Evolutionary conservation across 2,797 vertebrate species (phyloP).

Genomic region (Orientallactaga sibirica): DNA sequence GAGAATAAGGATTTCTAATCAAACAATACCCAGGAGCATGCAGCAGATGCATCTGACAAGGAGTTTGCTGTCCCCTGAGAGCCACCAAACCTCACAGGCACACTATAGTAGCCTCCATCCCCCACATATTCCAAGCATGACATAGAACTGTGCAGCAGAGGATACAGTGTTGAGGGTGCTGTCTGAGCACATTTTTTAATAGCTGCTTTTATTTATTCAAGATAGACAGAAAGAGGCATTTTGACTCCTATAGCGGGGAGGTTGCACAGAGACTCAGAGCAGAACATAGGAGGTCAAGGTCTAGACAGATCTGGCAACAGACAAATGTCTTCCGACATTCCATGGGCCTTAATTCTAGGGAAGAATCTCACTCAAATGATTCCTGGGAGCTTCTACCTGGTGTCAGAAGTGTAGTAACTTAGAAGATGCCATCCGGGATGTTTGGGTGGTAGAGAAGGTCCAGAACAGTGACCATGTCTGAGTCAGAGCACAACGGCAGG

Average conservation of each 20-base stretch:
- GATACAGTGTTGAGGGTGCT: background rate
- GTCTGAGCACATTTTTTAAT: background rate
- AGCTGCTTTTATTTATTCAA: no score
- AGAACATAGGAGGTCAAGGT: background rate
- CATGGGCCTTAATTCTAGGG: background rate
- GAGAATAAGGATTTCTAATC: background rate
- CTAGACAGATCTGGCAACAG: background rate
- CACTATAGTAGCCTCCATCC: no score
- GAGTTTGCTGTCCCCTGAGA: background rate
- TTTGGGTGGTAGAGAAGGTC: background rate
- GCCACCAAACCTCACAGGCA: background rate
- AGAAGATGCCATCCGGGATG: background rate
- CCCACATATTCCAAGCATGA: background rate
- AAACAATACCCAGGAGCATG: background rate
- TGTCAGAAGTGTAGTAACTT: background rate
- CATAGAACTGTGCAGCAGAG: background rate
- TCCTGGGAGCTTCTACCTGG: background rate
- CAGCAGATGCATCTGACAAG: background rate
- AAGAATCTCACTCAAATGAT: background rate
- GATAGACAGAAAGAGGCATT: background rate
- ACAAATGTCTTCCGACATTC: background rate
- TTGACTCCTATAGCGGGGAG: background rate
- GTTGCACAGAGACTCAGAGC: background rate
- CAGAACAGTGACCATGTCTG: background rate
- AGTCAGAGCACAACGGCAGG: background rate